These are phyloP conservation scores for Menura novaehollandiae DNA, from an alignment of 2,113 vertebrate species.

Conservation along the genomic window DNA sequence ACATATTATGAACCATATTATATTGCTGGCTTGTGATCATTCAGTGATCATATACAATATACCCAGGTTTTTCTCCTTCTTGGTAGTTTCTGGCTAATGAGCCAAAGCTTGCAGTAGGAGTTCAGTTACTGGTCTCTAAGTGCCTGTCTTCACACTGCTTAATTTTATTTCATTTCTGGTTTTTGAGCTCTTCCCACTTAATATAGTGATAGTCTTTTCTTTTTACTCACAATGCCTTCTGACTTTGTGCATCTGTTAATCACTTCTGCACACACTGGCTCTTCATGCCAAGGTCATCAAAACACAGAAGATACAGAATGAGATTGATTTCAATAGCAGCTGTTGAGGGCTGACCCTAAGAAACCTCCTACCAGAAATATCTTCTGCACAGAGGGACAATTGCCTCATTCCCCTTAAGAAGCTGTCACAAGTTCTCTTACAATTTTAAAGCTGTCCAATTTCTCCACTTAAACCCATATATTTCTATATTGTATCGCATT, in stretches of 20 bases:
- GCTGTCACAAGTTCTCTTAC: background rate
- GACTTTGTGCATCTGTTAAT: background rate
- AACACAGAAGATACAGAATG: background rate
- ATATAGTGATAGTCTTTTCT: background rate
- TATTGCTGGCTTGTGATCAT: background rate
- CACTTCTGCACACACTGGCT: background rate
- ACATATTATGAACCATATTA: background rate
- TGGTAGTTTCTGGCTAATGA: background rate
- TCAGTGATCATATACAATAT: background rate
- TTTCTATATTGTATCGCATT: background rate
- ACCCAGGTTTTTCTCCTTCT: background rate
- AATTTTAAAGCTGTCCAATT: background rate
- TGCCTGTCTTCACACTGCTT: background rate
- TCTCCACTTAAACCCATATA: background rate
- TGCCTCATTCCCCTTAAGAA: background rate
- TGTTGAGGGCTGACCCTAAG: background rate
- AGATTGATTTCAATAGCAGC: background rate
- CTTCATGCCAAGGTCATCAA: background rate
- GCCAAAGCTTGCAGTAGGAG: background rate
- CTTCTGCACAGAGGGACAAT: background rate
- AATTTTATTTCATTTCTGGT: background rate
- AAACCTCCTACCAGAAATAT: background rate
- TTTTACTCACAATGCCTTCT: background rate
- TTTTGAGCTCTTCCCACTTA: background rate
- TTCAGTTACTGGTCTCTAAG: background rate